A percentile compares a stretch with the other conserved stretches of the same genome.
phyloP scores from a whole-genome alignment of 2,888 invertebrate genomes.

The Drosophila diplacantha region DNA sequence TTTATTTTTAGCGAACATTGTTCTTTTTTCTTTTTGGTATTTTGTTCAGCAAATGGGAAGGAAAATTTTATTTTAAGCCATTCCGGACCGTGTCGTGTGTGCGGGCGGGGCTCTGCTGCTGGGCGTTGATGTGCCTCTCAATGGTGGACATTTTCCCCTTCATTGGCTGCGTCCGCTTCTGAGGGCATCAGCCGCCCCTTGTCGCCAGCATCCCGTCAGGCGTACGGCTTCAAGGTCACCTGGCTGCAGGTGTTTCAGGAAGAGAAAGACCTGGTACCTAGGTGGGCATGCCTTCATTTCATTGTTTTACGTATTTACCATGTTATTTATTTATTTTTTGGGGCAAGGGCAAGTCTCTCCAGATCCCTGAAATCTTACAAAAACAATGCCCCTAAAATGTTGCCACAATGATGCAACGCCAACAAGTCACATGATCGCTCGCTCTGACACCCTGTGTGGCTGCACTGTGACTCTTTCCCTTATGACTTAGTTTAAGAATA shows the following conservation, averaged over 20 bases:
- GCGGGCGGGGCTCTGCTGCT: background rate
- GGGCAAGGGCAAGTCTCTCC: no score
- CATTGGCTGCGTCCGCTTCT: slow-evolving; percentile 38
- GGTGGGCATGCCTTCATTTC: background rate
- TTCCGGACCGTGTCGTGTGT: slow-evolving; percentile 4
- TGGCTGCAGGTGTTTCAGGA: no score
- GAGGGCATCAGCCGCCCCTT: background rate
- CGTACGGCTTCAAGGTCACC: slow-evolving; percentile 33
- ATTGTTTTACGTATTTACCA: no score
- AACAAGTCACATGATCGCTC: no score
- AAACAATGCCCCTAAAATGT: no score
- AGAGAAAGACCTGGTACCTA: background rate
- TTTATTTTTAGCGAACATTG: slow-evolving; percentile 64
- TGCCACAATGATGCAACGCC: no score
- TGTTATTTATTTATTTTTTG: no score
- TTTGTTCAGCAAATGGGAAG: slow-evolving; percentile 27
- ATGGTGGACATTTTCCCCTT: slow-evolving; percentile 45
- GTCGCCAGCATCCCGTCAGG: background rate
- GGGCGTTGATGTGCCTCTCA: slow-evolving; percentile 1
- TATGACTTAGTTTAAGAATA: background rate
- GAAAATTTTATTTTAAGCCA: slow-evolving; percentile 50
- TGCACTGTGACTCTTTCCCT: background rate
- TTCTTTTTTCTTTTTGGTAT: background rate
- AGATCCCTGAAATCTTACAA: no score
- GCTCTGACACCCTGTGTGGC: background rate